These are phyloP conservation scores for Norana najaformis DNA, from an alignment of 2,888 invertebrate genomes.

Conservation along the genomic window DNA sequence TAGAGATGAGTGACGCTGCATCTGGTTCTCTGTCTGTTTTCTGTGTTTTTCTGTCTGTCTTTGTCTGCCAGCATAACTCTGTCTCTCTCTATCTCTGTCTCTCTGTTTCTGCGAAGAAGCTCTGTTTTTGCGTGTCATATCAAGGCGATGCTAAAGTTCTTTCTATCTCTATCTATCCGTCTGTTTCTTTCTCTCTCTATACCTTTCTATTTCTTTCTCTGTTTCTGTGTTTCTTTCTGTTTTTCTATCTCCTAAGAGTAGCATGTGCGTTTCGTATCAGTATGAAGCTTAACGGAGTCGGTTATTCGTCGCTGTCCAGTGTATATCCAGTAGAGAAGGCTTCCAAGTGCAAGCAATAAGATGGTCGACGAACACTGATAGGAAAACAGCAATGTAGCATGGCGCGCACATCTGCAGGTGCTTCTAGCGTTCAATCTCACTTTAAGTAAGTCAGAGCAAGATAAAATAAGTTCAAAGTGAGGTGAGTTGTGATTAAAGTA, in stretches of 20 bases:
- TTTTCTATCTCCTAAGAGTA: too few species aligned
- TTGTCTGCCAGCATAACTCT: background rate
- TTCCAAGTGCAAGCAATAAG: background rate
- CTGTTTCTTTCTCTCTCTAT: too few species aligned
- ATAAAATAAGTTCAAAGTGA: background rate
- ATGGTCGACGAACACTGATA: background rate
- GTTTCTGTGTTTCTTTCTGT: too few species aligned
- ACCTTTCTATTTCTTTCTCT: too few species aligned
- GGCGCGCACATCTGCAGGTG: background rate
- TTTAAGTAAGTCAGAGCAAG: background rate
- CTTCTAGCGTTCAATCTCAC: background rate
- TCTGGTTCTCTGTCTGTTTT: background rate
- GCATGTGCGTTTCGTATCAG: too few species aligned
- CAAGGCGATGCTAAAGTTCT: background rate
- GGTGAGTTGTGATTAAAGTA: background rate
- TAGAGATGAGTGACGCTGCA: background rate
- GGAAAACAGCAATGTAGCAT: background rate
- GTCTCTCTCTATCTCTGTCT: background rate
- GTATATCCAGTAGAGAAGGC: background rate
- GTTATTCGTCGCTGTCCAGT: too few species aligned
- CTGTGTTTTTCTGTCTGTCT: background rate
- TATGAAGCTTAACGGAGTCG: too few species aligned
- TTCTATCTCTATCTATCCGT: too few species aligned
- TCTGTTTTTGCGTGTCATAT: background rate
- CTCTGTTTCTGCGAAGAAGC: background rate